A percentile compares a stretch with the other conserved stretches of the same genome.
These are phyloP conservation scores for Drosophila seguyi DNA, from an alignment of 1,140 invertebrate genomes.

Conservation along the genomic window DNA sequence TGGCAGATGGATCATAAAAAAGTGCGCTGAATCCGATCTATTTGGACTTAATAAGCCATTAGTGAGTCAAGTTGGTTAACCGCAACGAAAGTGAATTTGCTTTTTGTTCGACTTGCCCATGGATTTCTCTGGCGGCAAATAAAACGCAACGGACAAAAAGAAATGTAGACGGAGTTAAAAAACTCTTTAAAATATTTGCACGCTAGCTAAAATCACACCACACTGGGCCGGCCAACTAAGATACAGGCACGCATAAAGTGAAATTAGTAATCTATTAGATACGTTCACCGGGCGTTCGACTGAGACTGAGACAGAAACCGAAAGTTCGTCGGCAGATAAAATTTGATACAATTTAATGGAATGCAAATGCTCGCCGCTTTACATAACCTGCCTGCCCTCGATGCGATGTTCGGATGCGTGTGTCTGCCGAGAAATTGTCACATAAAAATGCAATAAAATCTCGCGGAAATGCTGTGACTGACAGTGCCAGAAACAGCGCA, in stretches of 20 bases:
- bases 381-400: conserved; percentile 47
- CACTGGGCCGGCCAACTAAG: conserved; percentile 51
- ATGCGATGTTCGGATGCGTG: conserved; percentile 23
- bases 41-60: conserved; percentile 82
- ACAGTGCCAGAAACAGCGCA: conserved; percentile 31
- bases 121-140: conserved; percentile 66
- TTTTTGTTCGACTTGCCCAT: conserved; percentile 43
- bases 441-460: conserved; percentile 82
- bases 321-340: conserved; percentile 52
- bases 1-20: conserved; percentile 67
- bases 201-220: conserved; percentile 56
- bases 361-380: conserved; percentile 45
- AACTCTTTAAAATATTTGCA: conserved; percentile 78
- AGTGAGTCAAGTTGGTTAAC: conserved; percentile 79
- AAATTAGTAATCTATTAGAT: conserved; percentile 76
- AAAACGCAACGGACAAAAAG: conserved; percentile 25
- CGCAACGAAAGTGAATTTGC: conserved; percentile 79
- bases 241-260: conserved; percentile 69
- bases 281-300: conserved; percentile 56
- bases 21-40: conserved; percentile 66
- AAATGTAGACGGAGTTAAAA: conserved; percentile 44
- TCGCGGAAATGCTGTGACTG: conserved; percentile 60
- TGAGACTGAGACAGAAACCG: conserved; percentile 19
- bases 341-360: conserved; percentile 36
- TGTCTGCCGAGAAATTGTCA: conserved; percentile 64